Evolutionary conservation across 2,888 invertebrate species (phyloP), one percentile per base, ranked within the genome.

Genomic region (Trachelus stipa): DNA sequence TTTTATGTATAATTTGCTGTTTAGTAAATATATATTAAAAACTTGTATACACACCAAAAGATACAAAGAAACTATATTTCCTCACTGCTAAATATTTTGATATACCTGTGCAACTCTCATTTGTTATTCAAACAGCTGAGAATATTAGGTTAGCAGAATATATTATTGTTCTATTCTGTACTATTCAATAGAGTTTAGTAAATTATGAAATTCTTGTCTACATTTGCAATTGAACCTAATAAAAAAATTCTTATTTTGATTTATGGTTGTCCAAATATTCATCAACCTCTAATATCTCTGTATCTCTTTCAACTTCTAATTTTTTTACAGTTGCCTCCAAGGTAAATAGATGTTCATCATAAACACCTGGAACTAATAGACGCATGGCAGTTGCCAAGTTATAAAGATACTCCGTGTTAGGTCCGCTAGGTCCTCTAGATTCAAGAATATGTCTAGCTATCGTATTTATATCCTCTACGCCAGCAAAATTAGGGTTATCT

Each of bases 361-460:
- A 84, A 0, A 95, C 93, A 23, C 94, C 94, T 0, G 97, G 96
- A 40, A 95, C 96, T 37, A 98, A 92, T 71, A 92, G 90, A 79
- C 96, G 93, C 96, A 98, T 96, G 0, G 96, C 94, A 73, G 94
- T 92, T 0, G 96, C 97, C 82, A 98, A 92, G 85, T 96, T 96
- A 86, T 96, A 96, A 0, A 99, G 93, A 93, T 99, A 99, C 87
- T 99, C 99, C 69, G 95, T 95, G 91, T 99, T 99, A 0, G 95
- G 91, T 0, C 99, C 99, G 90, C 98, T 98, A 0, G 97, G 96
- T 0, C 99, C 99, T 31, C 92, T 92, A 23, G 95, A 94, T 33
- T 92, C 92, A 34, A 94, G 92, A 68, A 99, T 96, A 92, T 98
- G 97, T 68, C 93, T 91, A 0, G 98, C 98, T 85, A 99, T 97